Percentiles rank a stretch among this genome's conserved stretches.
phyloP scores from a whole-genome alignment of 1,140 invertebrate species.

The Ladona fulva region DNA sequence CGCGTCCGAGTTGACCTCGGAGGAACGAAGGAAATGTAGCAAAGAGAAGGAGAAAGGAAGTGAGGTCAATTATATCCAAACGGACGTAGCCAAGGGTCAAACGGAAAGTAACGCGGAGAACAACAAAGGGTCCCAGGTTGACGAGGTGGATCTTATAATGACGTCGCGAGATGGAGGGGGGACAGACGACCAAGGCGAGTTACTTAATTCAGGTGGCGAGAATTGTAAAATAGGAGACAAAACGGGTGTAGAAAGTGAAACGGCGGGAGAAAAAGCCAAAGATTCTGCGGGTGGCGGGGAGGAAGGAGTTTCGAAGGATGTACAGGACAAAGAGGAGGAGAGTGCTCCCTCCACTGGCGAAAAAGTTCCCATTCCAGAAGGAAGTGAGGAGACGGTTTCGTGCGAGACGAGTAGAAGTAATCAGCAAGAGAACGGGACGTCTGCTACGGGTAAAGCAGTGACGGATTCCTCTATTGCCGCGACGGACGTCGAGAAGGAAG shows the following conservation, averaged over 20 bases:
- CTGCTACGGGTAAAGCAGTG: too few species aligned
- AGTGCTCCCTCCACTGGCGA: too few species aligned
- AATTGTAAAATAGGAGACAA: not conserved
- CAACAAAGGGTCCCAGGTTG: not conserved
- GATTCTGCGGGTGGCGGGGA: not conserved
- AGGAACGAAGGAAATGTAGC: too few species aligned
- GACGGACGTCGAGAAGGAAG: not conserved
- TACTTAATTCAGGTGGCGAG: not conserved
- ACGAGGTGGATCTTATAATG: not conserved
- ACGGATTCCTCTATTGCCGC: too few species aligned
- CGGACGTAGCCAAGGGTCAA: too few species aligned
- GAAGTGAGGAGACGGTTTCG: not conserved
- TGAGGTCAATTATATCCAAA: too few species aligned
- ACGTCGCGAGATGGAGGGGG: not conserved
- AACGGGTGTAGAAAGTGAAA: not conserved
- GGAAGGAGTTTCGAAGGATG: not conserved
- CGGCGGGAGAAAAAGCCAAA: not conserved
- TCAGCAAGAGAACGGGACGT: too few species aligned
- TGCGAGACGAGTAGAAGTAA: too few species aligned
- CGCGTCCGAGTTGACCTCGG: too few species aligned
- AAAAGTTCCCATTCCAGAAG: not conserved
- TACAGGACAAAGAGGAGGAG: too few species aligned
- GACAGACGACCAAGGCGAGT: not conserved
- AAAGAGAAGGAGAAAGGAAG: too few species aligned
- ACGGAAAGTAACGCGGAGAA: not conserved